A percentile compares a stretch with the other conserved stretches of the same genome.
These are phyloP conservation scores for Fringilla coelebs DNA, from an alignment of 2,797 vertebrate species.

Conservation along the genomic window DNA sequence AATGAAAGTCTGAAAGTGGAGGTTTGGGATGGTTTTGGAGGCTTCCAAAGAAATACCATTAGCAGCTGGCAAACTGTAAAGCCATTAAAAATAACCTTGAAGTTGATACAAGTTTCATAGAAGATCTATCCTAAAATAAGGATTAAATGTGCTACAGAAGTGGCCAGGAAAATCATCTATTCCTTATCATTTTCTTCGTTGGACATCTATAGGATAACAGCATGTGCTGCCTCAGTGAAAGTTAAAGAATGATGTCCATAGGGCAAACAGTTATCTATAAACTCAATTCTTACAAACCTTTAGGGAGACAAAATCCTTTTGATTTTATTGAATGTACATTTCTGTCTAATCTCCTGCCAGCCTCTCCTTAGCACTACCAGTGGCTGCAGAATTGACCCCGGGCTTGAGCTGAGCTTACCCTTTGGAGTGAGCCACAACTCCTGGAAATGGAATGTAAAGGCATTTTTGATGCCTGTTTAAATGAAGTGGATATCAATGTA, in stretches of 20 bases:
- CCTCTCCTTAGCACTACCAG: constrained; percentile 62
- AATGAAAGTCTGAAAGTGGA: constrained; percentile 54
- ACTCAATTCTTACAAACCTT: constrained; percentile 65
- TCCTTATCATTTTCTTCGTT: background rate
- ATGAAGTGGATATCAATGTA: constrained; percentile 61
- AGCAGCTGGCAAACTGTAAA: constrained; percentile 67
- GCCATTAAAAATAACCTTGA: constrained; percentile 41
- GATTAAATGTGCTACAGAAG: background rate
- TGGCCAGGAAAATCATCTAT: background rate
- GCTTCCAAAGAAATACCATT: constrained; percentile 47
- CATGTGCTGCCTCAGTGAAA: constrained; percentile 13
- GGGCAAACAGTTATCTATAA: constrained; percentile 65
- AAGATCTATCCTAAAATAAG: background rate
- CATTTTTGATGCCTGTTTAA: constrained; percentile 28
- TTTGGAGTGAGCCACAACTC: constrained; percentile 59
- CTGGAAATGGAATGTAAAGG: constrained; percentile 25
- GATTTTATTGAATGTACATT: constrained; percentile 62
- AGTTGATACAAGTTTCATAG: constrained; percentile 36
- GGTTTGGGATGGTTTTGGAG: constrained; percentile 57
- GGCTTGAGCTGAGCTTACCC: constrained; percentile 66
- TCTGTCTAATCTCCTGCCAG: constrained; percentile 75
- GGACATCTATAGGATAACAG: background rate
- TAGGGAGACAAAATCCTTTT: constrained; percentile 66
- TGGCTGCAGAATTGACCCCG: constrained; percentile 70
- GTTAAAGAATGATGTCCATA: constrained; percentile 45